phyloP scores from a whole-genome alignment of 2,797 vertebrate species.

The Gymnothorax javanicus region DNA sequence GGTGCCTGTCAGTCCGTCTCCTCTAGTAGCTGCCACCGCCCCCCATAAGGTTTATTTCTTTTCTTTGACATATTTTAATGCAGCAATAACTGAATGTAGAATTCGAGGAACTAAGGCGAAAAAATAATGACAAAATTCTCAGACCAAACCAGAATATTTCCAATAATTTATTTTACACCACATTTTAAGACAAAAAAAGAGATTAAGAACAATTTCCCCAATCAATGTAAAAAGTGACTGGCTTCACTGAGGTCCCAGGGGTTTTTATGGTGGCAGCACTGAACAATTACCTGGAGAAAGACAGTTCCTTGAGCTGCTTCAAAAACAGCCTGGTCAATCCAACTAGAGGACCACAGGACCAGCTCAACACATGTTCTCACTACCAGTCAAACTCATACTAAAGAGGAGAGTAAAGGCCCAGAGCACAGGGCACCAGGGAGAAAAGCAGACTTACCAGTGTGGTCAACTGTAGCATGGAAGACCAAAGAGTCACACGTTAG shows the following conservation, averaged over 20 bases:
- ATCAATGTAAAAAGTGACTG: not conserved
- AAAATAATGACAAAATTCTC: not conserved
- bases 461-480: slow-evolving; percentile 76
- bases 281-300: not conserved
- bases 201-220: not conserved
- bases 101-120: not conserved
- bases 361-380: slow-evolving; percentile 29
- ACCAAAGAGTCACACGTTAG: slow-evolving; percentile 71
- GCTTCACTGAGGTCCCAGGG: not conserved
- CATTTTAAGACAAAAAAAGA: not conserved
- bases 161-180: not conserved
- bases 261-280: not conserved
- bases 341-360: slow-evolving; percentile 18
- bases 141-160: not conserved
- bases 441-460: slow-evolving; percentile 69
- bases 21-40: not conserved
- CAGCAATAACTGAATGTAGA: not conserved
- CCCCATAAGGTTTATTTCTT: not conserved
- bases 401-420: slow-evolving; percentile 42
- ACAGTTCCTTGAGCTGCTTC: not conserved
- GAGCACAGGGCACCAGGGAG: slow-evolving; percentile 46
- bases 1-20: slow-evolving; percentile 12
- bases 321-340: not conserved
- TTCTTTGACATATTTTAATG: not conserved
- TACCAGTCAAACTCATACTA: slow-evolving; percentile 35